Evolutionary conservation across 2,797 vertebrate genomes (phyloP).

Genomic region (Syncerus caffer): DNA sequence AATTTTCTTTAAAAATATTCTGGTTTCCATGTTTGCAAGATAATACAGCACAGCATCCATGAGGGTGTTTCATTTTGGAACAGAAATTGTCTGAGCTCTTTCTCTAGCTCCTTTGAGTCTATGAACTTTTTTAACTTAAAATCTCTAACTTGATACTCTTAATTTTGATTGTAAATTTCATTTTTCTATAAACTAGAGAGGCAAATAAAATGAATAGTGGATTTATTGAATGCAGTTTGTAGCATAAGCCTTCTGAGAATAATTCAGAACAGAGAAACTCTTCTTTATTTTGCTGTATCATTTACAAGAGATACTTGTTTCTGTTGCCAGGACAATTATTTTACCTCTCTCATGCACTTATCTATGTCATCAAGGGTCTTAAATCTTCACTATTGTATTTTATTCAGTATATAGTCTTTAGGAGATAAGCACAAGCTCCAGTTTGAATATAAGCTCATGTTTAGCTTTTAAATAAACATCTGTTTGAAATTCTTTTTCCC

Average conservation of each 20-base stretch:
- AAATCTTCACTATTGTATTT: neutral
- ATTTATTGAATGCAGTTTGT: neutral
- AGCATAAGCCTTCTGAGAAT: neutral
- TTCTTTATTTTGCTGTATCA: neutral
- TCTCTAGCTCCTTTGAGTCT: neutral
- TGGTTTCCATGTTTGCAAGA: neutral
- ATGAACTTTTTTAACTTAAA: neutral
- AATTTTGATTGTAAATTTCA: slow-evolving; percentile 2
- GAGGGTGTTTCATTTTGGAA: neutral
- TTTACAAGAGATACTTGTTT: neutral
- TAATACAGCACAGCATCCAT: neutral
- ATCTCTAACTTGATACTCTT: neutral
- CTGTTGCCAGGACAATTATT: neutral
- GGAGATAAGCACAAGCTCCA: neutral
- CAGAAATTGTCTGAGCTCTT: neutral
- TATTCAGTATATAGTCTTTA: neutral
- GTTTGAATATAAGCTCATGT: slow-evolving; percentile 12
- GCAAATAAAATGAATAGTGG: neutral
- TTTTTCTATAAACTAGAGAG: neutral
- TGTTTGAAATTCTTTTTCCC: slow-evolving; percentile 44
- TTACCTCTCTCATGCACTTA: neutral
- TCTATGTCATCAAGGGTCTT: neutral
- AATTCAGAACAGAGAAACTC: neutral
- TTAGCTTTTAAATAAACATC: slow-evolving; percentile 53
- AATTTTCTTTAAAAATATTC: neutral